Conservation (phyloP, 2,113 vertebrate species). For the Cyprinodon tularosa region DNA sequence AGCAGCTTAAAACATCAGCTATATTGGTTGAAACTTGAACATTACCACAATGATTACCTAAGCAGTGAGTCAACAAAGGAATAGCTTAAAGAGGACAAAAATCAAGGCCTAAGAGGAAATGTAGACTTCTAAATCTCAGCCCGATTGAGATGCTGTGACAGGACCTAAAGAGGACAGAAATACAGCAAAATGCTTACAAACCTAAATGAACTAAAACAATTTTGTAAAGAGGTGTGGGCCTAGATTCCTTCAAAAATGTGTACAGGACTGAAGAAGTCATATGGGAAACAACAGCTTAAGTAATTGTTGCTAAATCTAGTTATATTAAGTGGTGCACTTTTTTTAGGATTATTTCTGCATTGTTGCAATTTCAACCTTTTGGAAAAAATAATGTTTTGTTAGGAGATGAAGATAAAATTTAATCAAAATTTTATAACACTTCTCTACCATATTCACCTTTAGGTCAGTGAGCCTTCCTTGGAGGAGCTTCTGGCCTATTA, state of each 20-base stretch:
- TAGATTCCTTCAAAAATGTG: not conserved
- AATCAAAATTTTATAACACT: not conserved
- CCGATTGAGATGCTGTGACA: no score
- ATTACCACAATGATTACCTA: not conserved
- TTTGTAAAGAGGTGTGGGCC: not conserved
- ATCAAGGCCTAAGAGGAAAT: no score
- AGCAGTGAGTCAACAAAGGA: not conserved
- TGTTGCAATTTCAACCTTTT: not conserved
- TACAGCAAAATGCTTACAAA: not conserved
- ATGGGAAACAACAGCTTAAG: no score
- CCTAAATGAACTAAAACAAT: not conserved
- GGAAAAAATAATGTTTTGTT: not conserved
- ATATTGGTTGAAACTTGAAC: no score
- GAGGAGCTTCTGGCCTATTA: conserved; percentile 93
- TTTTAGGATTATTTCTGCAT: not conserved
- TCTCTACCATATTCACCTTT: conserved; percentile 12
- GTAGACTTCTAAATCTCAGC: no score
- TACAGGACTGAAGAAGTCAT: no score
- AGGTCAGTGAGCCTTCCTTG: conserved; percentile 91
- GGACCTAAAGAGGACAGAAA: not conserved
- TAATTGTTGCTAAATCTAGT: no score
- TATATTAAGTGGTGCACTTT: no score
- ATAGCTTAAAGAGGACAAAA: not conserved
- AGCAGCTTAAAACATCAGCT: no score
- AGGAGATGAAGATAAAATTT: conserved; percentile 15